Conservation (phyloP, 2,113 vertebrate species). For the Triplophysa rosa region DNA sequence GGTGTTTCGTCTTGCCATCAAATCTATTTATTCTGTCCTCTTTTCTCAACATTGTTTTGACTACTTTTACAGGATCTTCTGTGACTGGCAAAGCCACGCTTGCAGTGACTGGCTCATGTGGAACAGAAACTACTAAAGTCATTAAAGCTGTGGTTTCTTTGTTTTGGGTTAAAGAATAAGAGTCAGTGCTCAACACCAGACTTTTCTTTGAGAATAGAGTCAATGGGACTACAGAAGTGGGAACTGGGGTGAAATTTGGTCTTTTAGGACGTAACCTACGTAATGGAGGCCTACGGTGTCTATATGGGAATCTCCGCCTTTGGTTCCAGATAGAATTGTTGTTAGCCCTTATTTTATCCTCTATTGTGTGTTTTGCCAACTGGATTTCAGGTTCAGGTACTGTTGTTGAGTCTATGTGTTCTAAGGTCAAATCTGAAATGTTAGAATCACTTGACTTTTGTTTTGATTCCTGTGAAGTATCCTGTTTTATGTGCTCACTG, state of each 20-base stretch:
- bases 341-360: conserved; percentile 52
- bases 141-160: not conserved
- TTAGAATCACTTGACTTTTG: conserved; percentile 25
- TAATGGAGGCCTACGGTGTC: conserved; percentile 64
- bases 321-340: conserved; percentile 53
- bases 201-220: conserved; percentile 31
- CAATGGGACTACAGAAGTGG: conserved; percentile 48
- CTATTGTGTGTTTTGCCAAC: conserved; percentile 42
- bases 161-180: conserved; percentile 12
- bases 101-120: conserved; percentile 1
- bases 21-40: conserved; percentile 29
- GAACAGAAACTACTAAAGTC: not conserved
- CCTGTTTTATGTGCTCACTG: conserved; percentile 7
- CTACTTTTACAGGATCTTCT: conserved; percentile 30
- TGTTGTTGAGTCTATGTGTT: conserved; percentile 42
- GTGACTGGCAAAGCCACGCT: conserved; percentile 19
- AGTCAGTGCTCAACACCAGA: not conserved
- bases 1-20: conserved; percentile 6
- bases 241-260: conserved; percentile 44
- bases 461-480: not conserved
- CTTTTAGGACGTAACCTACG: conserved; percentile 59
- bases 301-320: conserved; percentile 64
- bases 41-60: conserved; percentile 20
- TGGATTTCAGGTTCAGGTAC: conserved; percentile 29
- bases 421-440: conserved; percentile 28